Evolutionary conservation across 2,888 invertebrate species (phyloP), one percentile per base, ranked within the genome.

Genomic region (Calliopum simillimum): DNA sequence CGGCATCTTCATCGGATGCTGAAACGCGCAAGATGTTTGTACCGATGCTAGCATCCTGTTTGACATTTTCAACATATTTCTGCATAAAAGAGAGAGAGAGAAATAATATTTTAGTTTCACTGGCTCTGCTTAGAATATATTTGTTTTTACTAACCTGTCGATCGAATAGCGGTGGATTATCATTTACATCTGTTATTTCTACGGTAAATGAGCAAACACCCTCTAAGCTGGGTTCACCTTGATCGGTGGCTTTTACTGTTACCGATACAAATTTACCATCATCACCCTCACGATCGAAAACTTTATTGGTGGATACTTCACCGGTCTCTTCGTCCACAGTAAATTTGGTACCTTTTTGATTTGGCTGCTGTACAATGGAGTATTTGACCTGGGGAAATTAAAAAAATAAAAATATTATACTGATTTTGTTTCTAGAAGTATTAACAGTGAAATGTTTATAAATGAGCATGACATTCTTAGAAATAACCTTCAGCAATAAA

Each of bases 131-230:
- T 55, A 41, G 3, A 55, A 59, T 16, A 33, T 21, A 44, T 63
- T 55, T 8, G 5, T 41, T n/a, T n/a, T n/a, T n/a, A 53, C 74
- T 75, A 89, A 96, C 96, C 92, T 97, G 97, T 88, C 97, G 90
- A 88, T 97, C 97, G 86, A 97, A 97, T 65, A 97, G 87, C 11
- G 97, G 97, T 8, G 97, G 96, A 87, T 98, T 98, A 85, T 99
- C 99, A 83, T 99, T 99, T 56, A 97, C 96, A 86, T 99, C 99
- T 1, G 96, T 96, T 67, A 99, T 97, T 88, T 97, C 97, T 59
- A 98, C 98, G 16, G 97, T 97, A 85, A 99, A 99, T 8, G 98
- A 98, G 86, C 99, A 99, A 76, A 98, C 98, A 33, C 98, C 98
- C 87, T 98, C 98, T 76, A 99, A 87, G 0, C 97, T 96, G 1